phyloP scores from a whole-genome alignment of 2,888 invertebrate genomes.

The Brachyptera risi region DNA sequence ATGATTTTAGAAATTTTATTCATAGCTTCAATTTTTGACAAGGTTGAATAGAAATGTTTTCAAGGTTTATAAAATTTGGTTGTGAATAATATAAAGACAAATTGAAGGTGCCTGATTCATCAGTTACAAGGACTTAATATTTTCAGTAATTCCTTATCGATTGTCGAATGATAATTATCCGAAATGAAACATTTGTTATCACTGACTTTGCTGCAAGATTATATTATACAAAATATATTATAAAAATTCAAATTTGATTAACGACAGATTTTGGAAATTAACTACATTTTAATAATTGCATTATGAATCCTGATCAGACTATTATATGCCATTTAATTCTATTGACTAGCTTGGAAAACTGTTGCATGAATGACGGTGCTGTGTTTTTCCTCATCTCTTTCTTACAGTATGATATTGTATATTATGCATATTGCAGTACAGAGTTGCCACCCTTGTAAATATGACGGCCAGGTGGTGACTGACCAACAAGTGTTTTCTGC shows the following conservation, averaged over 20 bases:
- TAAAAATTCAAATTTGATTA: too few species aligned
- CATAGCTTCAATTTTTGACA: constrained; percentile 2
- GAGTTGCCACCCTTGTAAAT: constrained; percentile 13
- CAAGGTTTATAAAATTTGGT: constrained; percentile 11
- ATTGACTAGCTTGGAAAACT: too few species aligned
- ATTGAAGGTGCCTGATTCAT: constrained; percentile 18
- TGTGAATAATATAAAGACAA: constrained; percentile 14
- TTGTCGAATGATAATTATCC: too few species aligned
- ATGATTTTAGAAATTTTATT: not conserved
- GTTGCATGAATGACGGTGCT: constrained; percentile 10
- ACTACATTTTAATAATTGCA: too few species aligned
- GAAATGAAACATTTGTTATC: too few species aligned
- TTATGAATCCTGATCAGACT: too few species aligned
- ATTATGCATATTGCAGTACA: constrained; percentile 2
- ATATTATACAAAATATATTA: too few species aligned
- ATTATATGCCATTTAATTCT: too few species aligned
- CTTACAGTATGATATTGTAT: constrained; percentile 9
- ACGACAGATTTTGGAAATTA: too few species aligned
- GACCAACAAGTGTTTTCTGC: constrained; percentile 42
- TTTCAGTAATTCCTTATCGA: too few species aligned
- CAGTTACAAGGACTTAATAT: too few species aligned
- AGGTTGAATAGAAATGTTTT: constrained; percentile 4
- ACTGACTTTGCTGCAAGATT: too few species aligned
- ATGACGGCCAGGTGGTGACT: constrained; percentile 7
- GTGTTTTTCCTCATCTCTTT: constrained; percentile 16